Conservation (phyloP, 2,113 vertebrate genomes). For the Hoplias malabaricus region DNA sequence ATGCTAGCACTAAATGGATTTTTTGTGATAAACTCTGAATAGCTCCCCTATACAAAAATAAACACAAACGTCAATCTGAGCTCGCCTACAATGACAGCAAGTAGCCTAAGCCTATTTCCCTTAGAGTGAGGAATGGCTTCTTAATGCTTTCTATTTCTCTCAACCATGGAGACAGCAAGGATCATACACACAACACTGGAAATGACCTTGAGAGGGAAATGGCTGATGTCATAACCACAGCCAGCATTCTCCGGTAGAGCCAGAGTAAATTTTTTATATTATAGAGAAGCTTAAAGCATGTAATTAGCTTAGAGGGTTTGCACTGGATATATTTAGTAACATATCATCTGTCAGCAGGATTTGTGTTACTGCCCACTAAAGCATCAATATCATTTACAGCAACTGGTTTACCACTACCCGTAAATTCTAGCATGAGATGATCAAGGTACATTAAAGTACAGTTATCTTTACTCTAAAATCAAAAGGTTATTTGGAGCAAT, state of each 20-base stretch:
- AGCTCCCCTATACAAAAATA: slow-evolving; percentile 40
- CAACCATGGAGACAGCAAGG: slow-evolving; percentile 9
- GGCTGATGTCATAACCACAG: slow-evolving; percentile 26
- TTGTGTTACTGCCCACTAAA: slow-evolving; percentile 24
- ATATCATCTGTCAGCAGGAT: slow-evolving; percentile 12
- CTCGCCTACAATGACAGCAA: slow-evolving; percentile 35
- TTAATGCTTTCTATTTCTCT: slow-evolving; percentile 44
- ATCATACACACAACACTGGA: slow-evolving; percentile 23
- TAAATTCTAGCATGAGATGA: not conserved
- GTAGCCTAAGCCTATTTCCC: slow-evolving; percentile 44
- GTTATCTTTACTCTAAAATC: not conserved
- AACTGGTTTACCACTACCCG: not conserved
- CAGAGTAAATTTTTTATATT: not conserved
- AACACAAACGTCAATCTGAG: slow-evolving; percentile 49
- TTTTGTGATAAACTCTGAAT: slow-evolving; percentile 43
- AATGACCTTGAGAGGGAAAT: slow-evolving; percentile 37
- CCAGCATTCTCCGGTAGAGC: not conserved
- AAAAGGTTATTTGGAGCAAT: not conserved
- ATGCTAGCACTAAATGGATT: slow-evolving; percentile 37
- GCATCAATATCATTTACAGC: not conserved
- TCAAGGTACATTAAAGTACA: not conserved
- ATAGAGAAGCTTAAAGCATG: slow-evolving; percentile 17
- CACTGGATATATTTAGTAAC: slow-evolving; percentile 35
- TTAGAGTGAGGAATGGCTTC: slow-evolving; percentile 36
- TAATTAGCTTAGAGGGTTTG: slow-evolving; percentile 6